Evolutionary conservation across 2,113 vertebrate genomes (phyloP).

Genomic region (Lynx canadensis): DNA sequence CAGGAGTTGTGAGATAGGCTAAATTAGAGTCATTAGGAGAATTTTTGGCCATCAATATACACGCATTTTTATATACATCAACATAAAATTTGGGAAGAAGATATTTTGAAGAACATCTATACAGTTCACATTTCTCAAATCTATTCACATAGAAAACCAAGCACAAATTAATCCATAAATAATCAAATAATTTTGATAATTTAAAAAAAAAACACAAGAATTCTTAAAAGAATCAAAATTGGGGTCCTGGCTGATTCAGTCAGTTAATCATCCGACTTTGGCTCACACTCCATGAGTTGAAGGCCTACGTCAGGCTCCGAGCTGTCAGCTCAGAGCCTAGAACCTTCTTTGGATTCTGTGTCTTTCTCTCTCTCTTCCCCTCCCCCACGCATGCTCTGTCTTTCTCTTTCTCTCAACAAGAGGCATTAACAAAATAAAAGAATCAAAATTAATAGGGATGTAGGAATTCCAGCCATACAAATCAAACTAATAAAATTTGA

Average conservation of each 20-base stretch:
- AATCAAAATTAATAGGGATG: not conserved
- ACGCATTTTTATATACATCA: not conserved
- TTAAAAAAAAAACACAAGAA: not conserved
- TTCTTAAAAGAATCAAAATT: not conserved
- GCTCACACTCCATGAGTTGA: too few relatives aligned
- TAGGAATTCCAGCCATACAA: not conserved
- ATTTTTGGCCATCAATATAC: not conserved
- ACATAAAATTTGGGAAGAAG: not conserved
- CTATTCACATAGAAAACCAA: not conserved
- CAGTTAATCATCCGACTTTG: too few relatives aligned
- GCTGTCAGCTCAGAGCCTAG: too few relatives aligned
- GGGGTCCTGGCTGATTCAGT: too few relatives aligned
- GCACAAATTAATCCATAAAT: not conserved
- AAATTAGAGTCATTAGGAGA: not conserved
- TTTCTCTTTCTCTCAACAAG: too few relatives aligned
- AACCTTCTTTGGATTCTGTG: too few relatives aligned
- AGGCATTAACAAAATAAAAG: not conserved
- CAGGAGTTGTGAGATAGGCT: not conserved
- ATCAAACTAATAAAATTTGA: slow-evolving; percentile 28
- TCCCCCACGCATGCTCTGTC: too few relatives aligned
- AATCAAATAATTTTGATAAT: not conserved
- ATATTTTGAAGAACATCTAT: not conserved
- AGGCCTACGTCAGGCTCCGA: too few relatives aligned
- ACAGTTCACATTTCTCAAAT: not conserved
- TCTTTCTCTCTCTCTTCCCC: too few relatives aligned